These are phyloP conservation scores for Halocynthia aurantium DNA, from an alignment of 23 tunicate species.

Conservation along the genomic window DNA sequence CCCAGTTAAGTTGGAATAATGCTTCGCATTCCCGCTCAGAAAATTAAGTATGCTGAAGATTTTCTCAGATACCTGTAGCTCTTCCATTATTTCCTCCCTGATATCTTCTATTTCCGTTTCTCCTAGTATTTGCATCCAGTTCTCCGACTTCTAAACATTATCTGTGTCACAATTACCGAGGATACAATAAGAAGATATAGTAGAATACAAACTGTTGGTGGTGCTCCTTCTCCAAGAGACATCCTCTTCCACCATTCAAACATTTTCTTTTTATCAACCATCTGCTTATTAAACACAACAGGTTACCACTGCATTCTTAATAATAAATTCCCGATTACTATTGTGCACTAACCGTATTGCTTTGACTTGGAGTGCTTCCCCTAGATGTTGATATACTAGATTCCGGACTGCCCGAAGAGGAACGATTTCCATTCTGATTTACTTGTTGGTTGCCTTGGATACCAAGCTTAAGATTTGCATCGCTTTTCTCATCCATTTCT, in stretches of 20 bases:
- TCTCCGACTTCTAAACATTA: not conserved
- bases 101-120: constrained; percentile 12
- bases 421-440: not conserved
- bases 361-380: constrained; percentile 35
- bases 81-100: constrained; percentile 11
- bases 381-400: constrained; percentile 52
- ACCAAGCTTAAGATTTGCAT: too few species aligned
- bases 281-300: not conserved
- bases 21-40: too few species aligned
- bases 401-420: constrained; percentile 34
- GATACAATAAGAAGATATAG: not conserved
- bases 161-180: not conserved
- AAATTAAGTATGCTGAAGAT: too few species aligned
- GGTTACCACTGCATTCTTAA: not conserved
- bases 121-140: constrained; percentile 8
- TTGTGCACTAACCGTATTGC: not conserved
- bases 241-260: constrained; percentile 4
- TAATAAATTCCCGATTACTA: not conserved
- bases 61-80: constrained; percentile 5
- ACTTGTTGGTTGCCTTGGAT: constrained; percentile 1
- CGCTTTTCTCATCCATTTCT: too few species aligned
- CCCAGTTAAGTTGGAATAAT: too few species aligned
- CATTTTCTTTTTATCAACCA: not conserved
- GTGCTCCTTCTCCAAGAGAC: not conserved
- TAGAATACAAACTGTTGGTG: not conserved